Conservation (phyloP, 2,113 vertebrate species). For the Melanocharis versteri region DNA sequence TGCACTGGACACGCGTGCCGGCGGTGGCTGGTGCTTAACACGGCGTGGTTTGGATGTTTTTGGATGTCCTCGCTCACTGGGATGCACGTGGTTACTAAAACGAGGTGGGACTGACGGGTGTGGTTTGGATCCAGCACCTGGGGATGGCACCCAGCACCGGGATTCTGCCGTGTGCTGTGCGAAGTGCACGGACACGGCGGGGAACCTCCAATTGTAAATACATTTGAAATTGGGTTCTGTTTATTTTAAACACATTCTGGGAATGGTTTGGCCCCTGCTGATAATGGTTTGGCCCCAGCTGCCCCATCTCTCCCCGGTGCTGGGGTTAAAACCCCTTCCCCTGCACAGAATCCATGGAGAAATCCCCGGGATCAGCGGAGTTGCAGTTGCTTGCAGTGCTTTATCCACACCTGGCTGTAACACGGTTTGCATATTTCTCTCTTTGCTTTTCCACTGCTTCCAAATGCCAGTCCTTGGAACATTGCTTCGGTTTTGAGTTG, state of each 20-base stretch:
- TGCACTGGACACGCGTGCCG: not conserved
- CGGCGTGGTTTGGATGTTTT: not conserved
- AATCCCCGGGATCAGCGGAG: not conserved
- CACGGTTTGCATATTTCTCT: not conserved
- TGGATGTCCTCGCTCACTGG: not conserved
- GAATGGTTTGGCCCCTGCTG: not conserved
- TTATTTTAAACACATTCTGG: not conserved
- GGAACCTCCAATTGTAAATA: not conserved
- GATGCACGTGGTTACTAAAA: constrained; percentile 16
- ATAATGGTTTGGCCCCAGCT: not conserved
- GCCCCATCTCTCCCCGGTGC: not conserved
- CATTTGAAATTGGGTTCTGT: not conserved
- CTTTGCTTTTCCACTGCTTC: constrained; percentile 12
- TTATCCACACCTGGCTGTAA: constrained; percentile 20
- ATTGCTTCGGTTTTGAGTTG: not conserved
- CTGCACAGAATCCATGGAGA: not conserved
- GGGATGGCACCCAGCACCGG: not conserved
- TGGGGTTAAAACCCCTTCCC: not conserved
- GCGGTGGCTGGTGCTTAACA: not conserved
- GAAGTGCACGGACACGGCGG: not conserved
- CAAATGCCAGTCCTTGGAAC: not conserved
- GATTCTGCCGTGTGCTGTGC: accelerated
- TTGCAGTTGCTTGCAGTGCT: constrained; percentile 21
- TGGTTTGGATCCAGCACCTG: not conserved
- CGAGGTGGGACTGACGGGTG: not conserved